Evolutionary conservation across 2,113 vertebrate genomes (phyloP), one percentile per base, ranked within the genome.

Genomic region (Mesoclemmys tuberculata): DNA sequence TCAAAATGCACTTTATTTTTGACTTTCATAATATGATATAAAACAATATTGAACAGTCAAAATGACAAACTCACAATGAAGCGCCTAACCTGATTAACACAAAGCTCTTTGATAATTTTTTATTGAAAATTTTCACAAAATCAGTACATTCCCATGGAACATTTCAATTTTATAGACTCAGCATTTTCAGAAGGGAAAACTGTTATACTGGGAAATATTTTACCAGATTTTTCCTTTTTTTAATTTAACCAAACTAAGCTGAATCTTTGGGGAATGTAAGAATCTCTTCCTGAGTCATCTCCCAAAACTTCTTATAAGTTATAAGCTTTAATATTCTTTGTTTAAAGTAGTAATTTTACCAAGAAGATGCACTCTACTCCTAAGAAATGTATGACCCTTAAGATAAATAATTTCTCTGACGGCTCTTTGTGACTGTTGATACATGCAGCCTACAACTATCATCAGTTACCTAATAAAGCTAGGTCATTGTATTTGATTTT

Each of bases 391-490:
- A 38, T 46, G 48, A 21, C 11, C 78, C 2, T 16, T 55, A 87
- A 90, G 85, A 64, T 88, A 93, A 64, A 92, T 92, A 75, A 82
- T 91, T 55, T 91, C 90, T 97, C 55, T 86, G 79, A 91, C 87
- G 80, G 54, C 46, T 19, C 4, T 6, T 86, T 61, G 49, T 82
- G 21, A 80, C n/a, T 51, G 68, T 41, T 74, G 68, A 29, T 84
- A n/a, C 89, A 88, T 24, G 80, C 27, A 86, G 22, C 29, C 35
- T 84, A 78, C 49, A 21, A 78, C 35, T 51, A 81, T 79, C 71
- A 82, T 82, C 46, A 68, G 81, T 93, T 51, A 93, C 89, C 80
- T 89, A 75, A 88, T 85, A 80, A 93, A 95, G 68, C 64, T 82
- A 44, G 84, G 61, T 52, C 75, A 61, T n/a, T 88, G 80, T 85